Conservation (phyloP, 2,888 invertebrate genomes). For the Agrochola lychnidis region DNA sequence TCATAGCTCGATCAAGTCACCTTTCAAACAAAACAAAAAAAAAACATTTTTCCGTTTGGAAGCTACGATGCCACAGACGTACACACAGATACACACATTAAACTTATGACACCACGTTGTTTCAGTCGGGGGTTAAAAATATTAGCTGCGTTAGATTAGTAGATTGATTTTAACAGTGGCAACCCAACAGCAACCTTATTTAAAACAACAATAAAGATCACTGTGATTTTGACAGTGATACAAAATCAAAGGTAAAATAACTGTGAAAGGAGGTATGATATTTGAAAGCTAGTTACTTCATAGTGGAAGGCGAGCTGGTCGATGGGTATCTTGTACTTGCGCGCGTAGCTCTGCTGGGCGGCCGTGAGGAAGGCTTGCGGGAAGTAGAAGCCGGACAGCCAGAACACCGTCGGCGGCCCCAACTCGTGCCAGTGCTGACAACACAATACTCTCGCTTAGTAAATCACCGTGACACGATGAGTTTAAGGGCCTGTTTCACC, state of each 20-base stretch:
- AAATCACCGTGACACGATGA: neutral
- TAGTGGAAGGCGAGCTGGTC: conserved; percentile 96
- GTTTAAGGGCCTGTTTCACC: too few species aligned
- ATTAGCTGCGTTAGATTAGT: neutral
- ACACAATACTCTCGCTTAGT: conserved; percentile 6
- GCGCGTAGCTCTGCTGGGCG: conserved; percentile 97
- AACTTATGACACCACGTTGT: neutral
- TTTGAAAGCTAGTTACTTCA: conserved; percentile 87
- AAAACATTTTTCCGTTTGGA: neutral
- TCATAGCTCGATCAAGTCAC: too few species aligned
- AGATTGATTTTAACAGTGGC: neutral
- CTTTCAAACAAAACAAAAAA: too few species aligned
- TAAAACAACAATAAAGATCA: neutral
- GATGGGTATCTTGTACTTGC: conserved; percentile 97
- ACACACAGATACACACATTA: neutral
- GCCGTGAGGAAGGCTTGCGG: conserved; percentile 99
- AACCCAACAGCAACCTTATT: neutral
- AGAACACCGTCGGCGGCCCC: conserved; percentile 95
- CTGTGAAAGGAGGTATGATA: neutral
- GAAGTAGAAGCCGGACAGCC: conserved; percentile 98
- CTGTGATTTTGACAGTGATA: neutral
- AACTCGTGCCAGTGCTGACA: conserved; percentile 94
- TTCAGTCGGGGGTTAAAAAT: neutral
- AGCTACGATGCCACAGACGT: neutral
- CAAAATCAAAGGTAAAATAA: neutral